phyloP scores from a whole-genome alignment of 2,888 invertebrate genomes.

The Lasioglossum zephyrum region DNA sequence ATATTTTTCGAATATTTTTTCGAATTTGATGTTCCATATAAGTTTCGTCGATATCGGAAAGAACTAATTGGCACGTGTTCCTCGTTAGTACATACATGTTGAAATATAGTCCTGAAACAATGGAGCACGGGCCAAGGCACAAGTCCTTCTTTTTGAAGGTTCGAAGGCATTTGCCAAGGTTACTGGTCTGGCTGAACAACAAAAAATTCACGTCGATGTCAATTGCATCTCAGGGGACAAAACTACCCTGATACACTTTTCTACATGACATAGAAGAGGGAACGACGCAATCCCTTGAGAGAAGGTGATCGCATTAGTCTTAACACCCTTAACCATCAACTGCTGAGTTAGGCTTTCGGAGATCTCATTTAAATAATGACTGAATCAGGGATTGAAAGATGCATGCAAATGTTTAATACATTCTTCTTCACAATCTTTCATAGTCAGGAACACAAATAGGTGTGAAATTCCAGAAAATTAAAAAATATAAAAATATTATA shows the following conservation, averaged over 20 bases:
- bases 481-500: too few species aligned
- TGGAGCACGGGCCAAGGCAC: not conserved
- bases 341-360: not conserved
- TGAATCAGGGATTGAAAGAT: not conserved
- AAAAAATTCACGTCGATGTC: constrained; percentile 1
- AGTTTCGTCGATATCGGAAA: not conserved
- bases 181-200: not conserved
- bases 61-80: not conserved
- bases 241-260: not conserved
- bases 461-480: not conserved
- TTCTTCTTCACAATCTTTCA: not conserved
- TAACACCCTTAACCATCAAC: constrained; percentile 2
- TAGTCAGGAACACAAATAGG: not conserved
- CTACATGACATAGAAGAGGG: not conserved
- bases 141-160: not conserved
- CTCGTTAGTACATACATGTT: not conserved
- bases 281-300: not conserved
- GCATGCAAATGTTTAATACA: not conserved
- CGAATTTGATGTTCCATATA: not conserved
- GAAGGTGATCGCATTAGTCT: not conserved
- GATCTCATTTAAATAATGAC: not conserved
- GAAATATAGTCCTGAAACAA: not conserved
- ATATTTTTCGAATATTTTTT: not conserved
- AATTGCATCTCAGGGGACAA: not conserved
- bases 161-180: constrained; percentile 1